These are phyloP conservation scores for Microctonus aethiopoides DNA, from an alignment of 2,888 invertebrate species.

Conservation along the genomic window DNA sequence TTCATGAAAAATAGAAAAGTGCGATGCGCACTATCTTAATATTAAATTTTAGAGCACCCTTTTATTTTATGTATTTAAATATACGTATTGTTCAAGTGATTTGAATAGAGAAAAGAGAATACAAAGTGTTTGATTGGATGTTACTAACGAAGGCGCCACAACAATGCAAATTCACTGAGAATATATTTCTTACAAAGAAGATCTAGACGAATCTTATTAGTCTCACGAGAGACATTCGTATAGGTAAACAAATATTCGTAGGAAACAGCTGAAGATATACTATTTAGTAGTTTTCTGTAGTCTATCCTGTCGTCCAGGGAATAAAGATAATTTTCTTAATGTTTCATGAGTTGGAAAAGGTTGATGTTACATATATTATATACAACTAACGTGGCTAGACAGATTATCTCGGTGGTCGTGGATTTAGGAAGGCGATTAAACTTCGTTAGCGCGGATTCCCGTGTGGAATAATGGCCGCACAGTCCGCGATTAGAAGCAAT, in stretches of 20 bases:
- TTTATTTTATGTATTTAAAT: no score
- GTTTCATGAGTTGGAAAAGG: neutral
- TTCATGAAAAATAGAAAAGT: no score
- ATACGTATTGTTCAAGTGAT: no score
- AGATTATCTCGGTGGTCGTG: constrained; percentile 11
- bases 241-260: neutral
- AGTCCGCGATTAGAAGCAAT: constrained; percentile 6
- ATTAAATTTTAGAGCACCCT: no score
- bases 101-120: no score
- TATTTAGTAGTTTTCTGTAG: neutral
- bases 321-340: constrained; percentile 11
- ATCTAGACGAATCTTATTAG: no score
- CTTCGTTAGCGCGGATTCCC: constrained; percentile 22
- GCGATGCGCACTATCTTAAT: no score
- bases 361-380: neutral
- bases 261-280: neutral
- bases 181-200: no score
- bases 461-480: neutral
- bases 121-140: neutral
- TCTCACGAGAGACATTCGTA: neutral
- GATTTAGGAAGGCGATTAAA: constrained; percentile 28
- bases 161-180: no score
- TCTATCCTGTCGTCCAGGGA: neutral
- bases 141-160: neutral
- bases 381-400: neutral